Evolutionary conservation across 2,797 vertebrate genomes (phyloP).

Genomic region (Trachops cirrhosus): DNA sequence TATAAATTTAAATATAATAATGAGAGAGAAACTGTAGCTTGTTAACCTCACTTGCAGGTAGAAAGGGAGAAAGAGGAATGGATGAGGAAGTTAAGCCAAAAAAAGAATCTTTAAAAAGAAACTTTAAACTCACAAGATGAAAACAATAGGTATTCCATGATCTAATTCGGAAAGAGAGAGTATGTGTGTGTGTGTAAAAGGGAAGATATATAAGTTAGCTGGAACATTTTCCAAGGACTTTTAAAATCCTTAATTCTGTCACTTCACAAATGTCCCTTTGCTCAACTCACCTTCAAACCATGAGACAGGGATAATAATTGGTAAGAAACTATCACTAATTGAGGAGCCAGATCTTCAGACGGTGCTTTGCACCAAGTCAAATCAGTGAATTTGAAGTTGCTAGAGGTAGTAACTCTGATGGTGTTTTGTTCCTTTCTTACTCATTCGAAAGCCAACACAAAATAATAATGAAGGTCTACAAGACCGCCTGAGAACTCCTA

Average conservation of each 20-base stretch:
- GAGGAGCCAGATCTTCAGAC: not conserved
- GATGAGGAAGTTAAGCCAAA: not conserved
- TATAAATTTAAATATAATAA: constrained; percentile 23
- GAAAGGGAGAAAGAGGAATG: not conserved
- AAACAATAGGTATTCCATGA: not conserved
- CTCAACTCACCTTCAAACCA: not conserved
- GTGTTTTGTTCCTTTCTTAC: not conserved
- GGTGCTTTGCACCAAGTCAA: not conserved
- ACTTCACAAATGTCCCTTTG: not conserved
- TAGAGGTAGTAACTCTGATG: not conserved
- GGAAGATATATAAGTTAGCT: not conserved
- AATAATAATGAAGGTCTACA: not conserved
- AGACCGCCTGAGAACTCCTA: not conserved
- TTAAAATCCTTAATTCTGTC: not conserved
- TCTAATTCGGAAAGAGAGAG: not conserved
- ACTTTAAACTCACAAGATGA: constrained; percentile 11
- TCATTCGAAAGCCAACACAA: not conserved
- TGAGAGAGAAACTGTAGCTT: not conserved
- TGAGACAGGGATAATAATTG: not conserved
- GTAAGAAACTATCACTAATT: not conserved
- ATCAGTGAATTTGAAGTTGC: not conserved
- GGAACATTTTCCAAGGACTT: not conserved
- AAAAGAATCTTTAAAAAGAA: not conserved
- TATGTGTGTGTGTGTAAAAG: not conserved
- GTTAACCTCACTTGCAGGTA: not conserved